Evolutionary conservation across 64 coral and sea anemone genomes (phyloP).

Genomic region (Pocillopora verrucosa): DNA sequence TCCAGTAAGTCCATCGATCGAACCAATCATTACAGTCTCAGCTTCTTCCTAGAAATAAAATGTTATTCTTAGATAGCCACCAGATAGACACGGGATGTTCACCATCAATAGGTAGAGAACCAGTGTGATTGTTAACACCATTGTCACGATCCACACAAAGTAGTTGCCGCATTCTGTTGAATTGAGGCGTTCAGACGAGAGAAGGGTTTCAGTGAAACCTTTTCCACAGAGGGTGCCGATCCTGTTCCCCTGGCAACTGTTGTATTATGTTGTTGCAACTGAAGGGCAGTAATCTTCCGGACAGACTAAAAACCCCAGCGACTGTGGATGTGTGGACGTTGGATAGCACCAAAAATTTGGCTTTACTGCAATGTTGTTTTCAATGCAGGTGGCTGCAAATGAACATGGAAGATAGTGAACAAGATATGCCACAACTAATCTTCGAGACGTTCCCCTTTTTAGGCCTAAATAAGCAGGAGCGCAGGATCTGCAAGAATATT

Average conservation of each 20-base stretch:
- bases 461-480: slow-evolving; percentile 35
- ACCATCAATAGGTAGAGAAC: slow-evolving; percentile 35
- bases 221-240: slow-evolving; percentile 56
- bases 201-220: slow-evolving; percentile 57
- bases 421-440: neutral
- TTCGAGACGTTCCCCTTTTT: neutral
- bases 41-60: slow-evolving; percentile 74
- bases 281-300: slow-evolving; percentile 51
- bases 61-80: slow-evolving; percentile 44
- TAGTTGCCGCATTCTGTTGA: slow-evolving; percentile 52
- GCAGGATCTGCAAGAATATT: slow-evolving; percentile 48
- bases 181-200: slow-evolving; percentile 62
- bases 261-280: neutral
- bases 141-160: slow-evolving; percentile 51
- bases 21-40: slow-evolving; percentile 38
- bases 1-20: neutral
- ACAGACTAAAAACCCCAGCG: slow-evolving; percentile 50
- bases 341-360: slow-evolving; percentile 54
- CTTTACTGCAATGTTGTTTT: slow-evolving; percentile 20
- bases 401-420: slow-evolving; percentile 48
- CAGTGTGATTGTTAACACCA: slow-evolving; percentile 17
- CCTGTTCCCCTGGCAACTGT: slow-evolving; percentile 58
- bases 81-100: no score
- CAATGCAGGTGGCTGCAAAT: slow-evolving; percentile 45
- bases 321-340: neutral